Evolutionary conservation across 2,113 vertebrate genomes (phyloP).

Genomic region (Xyrauchen texanus): DNA sequence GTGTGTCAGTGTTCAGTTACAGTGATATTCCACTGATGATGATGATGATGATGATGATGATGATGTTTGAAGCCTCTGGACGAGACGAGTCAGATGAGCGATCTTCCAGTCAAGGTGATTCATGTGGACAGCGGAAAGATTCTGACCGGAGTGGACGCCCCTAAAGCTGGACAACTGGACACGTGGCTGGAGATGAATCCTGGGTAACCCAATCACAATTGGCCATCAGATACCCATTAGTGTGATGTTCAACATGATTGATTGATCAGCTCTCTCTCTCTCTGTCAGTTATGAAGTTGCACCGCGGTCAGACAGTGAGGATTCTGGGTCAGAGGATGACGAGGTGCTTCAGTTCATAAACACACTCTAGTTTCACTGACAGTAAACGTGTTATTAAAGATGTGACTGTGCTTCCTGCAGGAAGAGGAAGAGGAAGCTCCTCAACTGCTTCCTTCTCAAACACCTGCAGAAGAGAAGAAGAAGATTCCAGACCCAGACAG

Average conservation of each 20-base stretch:
- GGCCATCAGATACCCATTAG: neutral
- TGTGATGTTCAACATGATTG: neutral
- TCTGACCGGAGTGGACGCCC: conserved; percentile 87
- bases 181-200: conserved; percentile 98
- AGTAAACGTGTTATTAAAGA: neutral
- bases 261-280: neutral
- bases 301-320: conserved; percentile 93
- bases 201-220: conserved; percentile 72
- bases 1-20: neutral
- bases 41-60: neutral
- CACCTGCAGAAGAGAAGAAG: conserved; percentile 85
- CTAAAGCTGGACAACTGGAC: conserved; percentile 90
- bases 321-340: conserved; percentile 93
- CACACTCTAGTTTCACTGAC: no score
- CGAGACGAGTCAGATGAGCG: conserved; percentile 98
- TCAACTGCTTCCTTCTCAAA: conserved; percentile 27
- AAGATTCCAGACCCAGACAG: conserved; percentile 92
- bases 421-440: conserved; percentile 85
- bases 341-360: conserved; percentile 61
- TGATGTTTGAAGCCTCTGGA: conserved; percentile 82
- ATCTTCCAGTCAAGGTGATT: conserved; percentile 94
- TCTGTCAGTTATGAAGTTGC: conserved; percentile 88
- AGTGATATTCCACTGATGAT: neutral
- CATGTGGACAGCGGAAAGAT: conserved; percentile 95
- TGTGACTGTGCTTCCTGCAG: conserved; percentile 49